Percentiles rank a stretch among this genome's conserved stretches.
These are phyloP conservation scores for Platycercus adscitus DNA, from an alignment of 2,113 vertebrate species.

Conservation along the genomic window DNA sequence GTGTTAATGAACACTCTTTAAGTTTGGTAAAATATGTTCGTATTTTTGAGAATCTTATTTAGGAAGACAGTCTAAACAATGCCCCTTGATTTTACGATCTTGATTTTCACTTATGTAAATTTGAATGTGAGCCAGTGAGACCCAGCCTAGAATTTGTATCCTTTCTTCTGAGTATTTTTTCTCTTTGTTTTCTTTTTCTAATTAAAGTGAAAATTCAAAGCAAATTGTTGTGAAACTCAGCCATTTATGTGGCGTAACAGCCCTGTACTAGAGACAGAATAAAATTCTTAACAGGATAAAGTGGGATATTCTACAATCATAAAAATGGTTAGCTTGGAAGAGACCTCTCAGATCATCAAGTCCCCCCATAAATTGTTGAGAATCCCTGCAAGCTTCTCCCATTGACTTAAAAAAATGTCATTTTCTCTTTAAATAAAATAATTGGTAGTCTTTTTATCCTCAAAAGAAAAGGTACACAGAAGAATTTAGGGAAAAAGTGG, in stretches of 20 bases:
- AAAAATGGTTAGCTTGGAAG: background rate
- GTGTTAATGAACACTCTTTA: background rate
- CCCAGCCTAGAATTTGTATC: background rate
- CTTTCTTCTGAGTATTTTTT: background rate
- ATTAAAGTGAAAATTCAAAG: background rate
- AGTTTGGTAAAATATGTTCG: background rate
- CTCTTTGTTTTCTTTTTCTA: background rate
- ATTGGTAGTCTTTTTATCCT: background rate
- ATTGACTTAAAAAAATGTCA: background rate
- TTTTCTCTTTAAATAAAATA: background rate
- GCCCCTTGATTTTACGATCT: background rate
- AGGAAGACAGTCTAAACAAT: background rate
- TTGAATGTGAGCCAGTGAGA: background rate
- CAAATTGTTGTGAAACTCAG: background rate
- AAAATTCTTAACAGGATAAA: background rate
- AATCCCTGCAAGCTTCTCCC: conserved; percentile 18
- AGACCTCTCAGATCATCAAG: background rate
- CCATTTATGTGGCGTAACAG: background rate
- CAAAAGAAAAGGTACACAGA: background rate
- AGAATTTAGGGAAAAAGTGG: background rate
- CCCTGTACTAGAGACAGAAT: background rate
- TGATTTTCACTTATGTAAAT: background rate
- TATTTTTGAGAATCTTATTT: background rate
- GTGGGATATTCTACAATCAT: background rate
- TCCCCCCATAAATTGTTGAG: background rate